A percentile compares a stretch with the other conserved stretches of the same genome.
Evolutionary conservation across 37 sponge, comb jelly and placozoan genomes (phyloP).

Genomic region (Haliclona indistincta): DNA sequence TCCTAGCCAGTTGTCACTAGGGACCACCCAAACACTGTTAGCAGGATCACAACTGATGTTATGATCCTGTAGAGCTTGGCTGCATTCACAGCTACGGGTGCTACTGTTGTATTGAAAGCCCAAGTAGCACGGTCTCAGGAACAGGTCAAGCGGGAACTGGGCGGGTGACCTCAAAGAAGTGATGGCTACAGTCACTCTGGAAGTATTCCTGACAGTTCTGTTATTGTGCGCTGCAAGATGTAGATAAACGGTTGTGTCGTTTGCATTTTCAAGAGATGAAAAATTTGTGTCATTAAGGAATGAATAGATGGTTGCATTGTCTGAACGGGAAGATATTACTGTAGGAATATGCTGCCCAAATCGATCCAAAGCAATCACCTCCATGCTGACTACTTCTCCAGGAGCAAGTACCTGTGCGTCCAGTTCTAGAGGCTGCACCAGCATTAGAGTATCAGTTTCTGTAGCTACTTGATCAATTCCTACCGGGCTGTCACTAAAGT

Average conservation of each 20-base stretch:
- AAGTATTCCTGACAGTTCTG: not conserved
- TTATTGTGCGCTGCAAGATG: not conserved
- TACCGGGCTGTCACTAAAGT: not conserved
- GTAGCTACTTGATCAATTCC: not conserved
- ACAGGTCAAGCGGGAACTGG: not conserved
- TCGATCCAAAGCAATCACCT: not conserved
- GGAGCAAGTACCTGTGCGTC: not conserved
- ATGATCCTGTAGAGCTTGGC: not conserved
- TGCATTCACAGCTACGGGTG: constrained; percentile 2
- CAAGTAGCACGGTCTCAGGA: constrained; percentile 1
- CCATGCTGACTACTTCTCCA: not conserved
- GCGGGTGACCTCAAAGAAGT: no score
- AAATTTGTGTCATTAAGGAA: not conserved
- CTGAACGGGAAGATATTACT: not conserved
- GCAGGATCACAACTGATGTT: not conserved
- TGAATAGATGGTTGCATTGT: not conserved
- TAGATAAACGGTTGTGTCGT: no score
- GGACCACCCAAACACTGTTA: not conserved
- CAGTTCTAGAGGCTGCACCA: not conserved
- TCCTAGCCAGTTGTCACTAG: constrained; percentile 32
- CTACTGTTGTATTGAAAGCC: constrained; percentile 17
- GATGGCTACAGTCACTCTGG: not conserved
- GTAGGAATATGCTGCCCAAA: constrained; percentile 4
- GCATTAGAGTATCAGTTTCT: no score
- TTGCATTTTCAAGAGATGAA: not conserved